phyloP scores from a whole-genome alignment of 2,113 vertebrate species.

The Ctenomys sociabilis region DNA sequence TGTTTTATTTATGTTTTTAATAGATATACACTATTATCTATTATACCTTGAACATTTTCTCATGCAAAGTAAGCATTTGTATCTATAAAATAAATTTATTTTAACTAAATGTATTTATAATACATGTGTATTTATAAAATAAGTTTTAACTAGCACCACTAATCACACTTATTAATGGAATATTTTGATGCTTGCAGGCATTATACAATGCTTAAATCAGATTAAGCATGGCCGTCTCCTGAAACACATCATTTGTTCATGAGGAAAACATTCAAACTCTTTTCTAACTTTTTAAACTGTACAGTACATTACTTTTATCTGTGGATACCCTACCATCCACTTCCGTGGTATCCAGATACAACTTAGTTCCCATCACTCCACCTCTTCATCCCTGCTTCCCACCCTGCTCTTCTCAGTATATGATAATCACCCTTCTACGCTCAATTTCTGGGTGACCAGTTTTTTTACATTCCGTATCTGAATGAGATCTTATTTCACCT shows the following conservation, averaged over 20 bases:
- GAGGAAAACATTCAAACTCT: background rate
- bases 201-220: background rate
- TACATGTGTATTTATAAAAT: background rate
- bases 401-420: background rate
- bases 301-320: background rate
- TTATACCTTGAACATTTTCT: slow-evolving; percentile 21
- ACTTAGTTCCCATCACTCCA: background rate
- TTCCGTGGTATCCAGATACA: background rate
- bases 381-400: background rate
- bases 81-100: background rate
- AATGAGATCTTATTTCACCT: background rate
- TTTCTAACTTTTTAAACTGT: background rate
- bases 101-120: background rate
- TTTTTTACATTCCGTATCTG: background rate
- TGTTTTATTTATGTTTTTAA: slow-evolving; percentile 32
- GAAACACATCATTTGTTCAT: background rate
- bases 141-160: background rate
- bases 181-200: background rate
- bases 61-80: background rate
- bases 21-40: background rate
- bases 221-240: background rate
- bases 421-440: background rate
- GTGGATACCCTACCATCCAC: background rate
- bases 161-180: background rate
- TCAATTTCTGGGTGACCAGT: background rate